Conservation (phyloP, 2,888 invertebrate species). For the Drosophila percnosoma region DNA sequence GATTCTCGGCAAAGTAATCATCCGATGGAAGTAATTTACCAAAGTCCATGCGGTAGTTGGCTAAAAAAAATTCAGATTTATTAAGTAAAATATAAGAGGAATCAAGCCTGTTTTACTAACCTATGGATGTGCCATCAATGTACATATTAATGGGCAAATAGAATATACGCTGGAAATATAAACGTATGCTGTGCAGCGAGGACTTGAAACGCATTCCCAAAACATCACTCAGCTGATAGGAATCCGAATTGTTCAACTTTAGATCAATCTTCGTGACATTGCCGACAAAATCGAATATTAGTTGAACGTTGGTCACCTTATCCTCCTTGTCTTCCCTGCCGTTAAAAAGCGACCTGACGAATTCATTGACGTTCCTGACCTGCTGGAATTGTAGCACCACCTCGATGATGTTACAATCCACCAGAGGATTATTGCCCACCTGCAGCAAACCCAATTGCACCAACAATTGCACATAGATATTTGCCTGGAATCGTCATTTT, state of each 20-base stretch:
- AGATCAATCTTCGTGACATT: constrained; percentile 77
- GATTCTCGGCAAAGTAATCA: constrained; percentile 53
- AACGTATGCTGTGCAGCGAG: constrained; percentile 83
- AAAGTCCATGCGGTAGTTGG: constrained; percentile 77
- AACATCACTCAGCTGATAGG: constrained; percentile 84
- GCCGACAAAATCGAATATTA: constrained; percentile 82
- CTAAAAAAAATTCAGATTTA: constrained; percentile 36
- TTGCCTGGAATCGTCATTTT: constrained; percentile 52
- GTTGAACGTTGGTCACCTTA: constrained; percentile 35
- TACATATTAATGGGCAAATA: constrained; percentile 85
- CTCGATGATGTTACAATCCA: constrained; percentile 82
- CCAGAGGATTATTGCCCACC: constrained; percentile 80
- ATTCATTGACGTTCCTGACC: constrained; percentile 69
- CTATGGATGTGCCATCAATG: constrained; percentile 82
- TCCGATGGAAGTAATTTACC: constrained; percentile 67
- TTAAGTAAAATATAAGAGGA: not conserved
- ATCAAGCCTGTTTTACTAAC: constrained; percentile 49
- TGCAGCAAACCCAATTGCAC: constrained; percentile 82
- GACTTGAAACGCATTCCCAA: constrained; percentile 85
- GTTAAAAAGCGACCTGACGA: constrained; percentile 56
- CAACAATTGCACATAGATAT: constrained; percentile 82
- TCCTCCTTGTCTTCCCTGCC: constrained; percentile 33
- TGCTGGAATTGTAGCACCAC: constrained; percentile 78
- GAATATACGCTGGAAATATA: constrained; percentile 85
- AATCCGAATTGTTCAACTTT: constrained; percentile 74